Evolutionary conservation across 1,140 invertebrate species (phyloP).

Genomic region (Drusus annulatus): DNA sequence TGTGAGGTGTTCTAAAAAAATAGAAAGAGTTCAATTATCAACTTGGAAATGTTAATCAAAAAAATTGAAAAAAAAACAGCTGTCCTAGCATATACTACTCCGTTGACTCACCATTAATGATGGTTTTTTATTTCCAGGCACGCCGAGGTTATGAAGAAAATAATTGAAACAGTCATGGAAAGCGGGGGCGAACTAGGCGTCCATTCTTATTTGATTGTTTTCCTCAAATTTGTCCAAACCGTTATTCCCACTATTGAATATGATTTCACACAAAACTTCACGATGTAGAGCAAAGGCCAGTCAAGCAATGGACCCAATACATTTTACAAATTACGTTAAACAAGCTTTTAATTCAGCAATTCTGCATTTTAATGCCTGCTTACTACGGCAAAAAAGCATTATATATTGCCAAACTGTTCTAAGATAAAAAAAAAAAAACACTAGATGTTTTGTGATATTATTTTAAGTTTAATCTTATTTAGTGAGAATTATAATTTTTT

Average conservation of each 20-base stretch:
- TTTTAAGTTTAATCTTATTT: conserved; percentile 37
- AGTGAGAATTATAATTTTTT: conserved; percentile 26
- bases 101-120: background rate
- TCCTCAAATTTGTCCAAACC: conserved; percentile 99
- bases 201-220: conserved; percentile 98
- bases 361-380: conserved; percentile 15
- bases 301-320: too few relatives aligned
- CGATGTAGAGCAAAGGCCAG: conserved; percentile 73
- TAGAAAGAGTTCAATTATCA: too few relatives aligned
- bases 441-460: conserved; percentile 33
- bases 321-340: background rate
- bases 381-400: background rate
- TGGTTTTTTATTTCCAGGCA: conserved; percentile 81
- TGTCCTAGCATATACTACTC: too few relatives aligned
- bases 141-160: conserved; percentile 99
- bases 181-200: conserved; percentile 97
- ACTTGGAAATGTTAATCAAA: too few relatives aligned
- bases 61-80: too few relatives aligned
- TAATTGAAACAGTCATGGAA: conserved; percentile 97
- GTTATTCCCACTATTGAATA: conserved; percentile 99
- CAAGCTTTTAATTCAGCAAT: background rate
- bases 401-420: background rate
- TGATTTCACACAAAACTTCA: conserved; percentile 98
- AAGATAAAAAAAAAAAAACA: conserved; percentile 11
- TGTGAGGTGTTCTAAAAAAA: too few relatives aligned